Base-by-base conservation (phyloP, 2,113 vertebrate species). In the Collichthys lucidus region DNA sequence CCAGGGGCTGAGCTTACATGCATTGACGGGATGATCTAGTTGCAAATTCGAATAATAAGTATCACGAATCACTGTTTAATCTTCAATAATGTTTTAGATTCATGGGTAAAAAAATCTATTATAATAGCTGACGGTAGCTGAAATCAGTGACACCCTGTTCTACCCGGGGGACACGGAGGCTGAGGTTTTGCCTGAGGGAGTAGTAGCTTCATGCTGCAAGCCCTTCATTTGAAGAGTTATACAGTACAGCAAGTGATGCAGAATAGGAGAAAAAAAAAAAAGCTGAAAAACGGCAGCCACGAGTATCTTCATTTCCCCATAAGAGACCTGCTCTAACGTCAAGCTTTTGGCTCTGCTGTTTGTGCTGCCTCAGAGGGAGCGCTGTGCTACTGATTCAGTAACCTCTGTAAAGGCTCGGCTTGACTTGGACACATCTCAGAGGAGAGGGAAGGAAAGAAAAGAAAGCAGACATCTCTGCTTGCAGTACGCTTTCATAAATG, bases 141-240 rank as follows among this genome's bases (percentile, higher is more conserved):
- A 46, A 49, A 68, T 19, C 65, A 67, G 65, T 56, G 40, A 67
- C 62, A 64, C 53, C 62, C 42, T 73, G 65, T 42, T 22, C 64
- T 65, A 24, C 35, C 4, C 4, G 50, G 20, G 61, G 24, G 61
- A 29, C 12, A 40, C 3, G 0, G 73, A 35, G 40, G 55, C 20
- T 16, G 10, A 24, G 22, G 5, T 14, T 53, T 53, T 24, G 67
- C 77, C 63, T 22, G 26, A 14, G 73, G 56, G 68, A 69, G 10
- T 50, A 7, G 11, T 2, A 44, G 60, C 69, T 71, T 52, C 47
- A 42, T 62, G 24, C 66, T 73, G 16, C 14, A n/a, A 74, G 69
- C 66, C 73, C 56, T 76, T 60, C 77, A 70, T 63, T 63, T 63
- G 56, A 64, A 57, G 22, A 82, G 35, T 46, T 69, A 75, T 20